Evolutionary conservation across 2,888 invertebrate genomes (phyloP), one percentile per base, ranked within the genome.

Genomic region (Watsonalla cultraria): DNA sequence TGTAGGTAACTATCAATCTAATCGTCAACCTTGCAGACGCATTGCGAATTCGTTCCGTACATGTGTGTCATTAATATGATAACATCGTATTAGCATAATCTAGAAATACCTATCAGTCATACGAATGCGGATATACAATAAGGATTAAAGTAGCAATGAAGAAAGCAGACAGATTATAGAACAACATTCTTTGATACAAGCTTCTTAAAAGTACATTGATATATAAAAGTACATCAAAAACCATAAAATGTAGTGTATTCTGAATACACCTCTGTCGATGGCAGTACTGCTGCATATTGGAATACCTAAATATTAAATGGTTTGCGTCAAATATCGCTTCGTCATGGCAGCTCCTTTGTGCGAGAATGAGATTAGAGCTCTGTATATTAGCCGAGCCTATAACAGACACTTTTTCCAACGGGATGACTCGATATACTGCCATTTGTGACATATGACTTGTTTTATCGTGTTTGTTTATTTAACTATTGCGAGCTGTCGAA

Each of bases 261-360:
- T 11, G 8, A 37, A 53, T 65, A 49, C 50, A 54, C 47, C 15
- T 57, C 55, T 78, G 70, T 62, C 51, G 66, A 52, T 74, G 73
- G 54, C 74, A 68, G 83, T 85, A 86, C 83, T 65, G 58, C 71
- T 72, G 75, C 74, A 74, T 78, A 80, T 83, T 75, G 78, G 75
- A 84, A 87, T 86, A 89, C 84, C 86, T 86, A 86, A 89, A 87
- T 86, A 87, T 88, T 82, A 88, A 90, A 88, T 84, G 86, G 86
- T 84, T 87, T 72, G 84, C 82, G 79, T 83, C 76, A 76, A 83
- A 79, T 84, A 83, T 77, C 68, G 89, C 88, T 70, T 65, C 72
- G 88, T 90, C 90, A 90, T 88, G 88, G 82, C 84, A 82, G 82
- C 81, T 81, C 80, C 80, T 88, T 90, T 90, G 89, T 89, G 77